Base-by-base conservation (phyloP, 2,113 vertebrate genomes). In the Callaeas wilsoni region DNA sequence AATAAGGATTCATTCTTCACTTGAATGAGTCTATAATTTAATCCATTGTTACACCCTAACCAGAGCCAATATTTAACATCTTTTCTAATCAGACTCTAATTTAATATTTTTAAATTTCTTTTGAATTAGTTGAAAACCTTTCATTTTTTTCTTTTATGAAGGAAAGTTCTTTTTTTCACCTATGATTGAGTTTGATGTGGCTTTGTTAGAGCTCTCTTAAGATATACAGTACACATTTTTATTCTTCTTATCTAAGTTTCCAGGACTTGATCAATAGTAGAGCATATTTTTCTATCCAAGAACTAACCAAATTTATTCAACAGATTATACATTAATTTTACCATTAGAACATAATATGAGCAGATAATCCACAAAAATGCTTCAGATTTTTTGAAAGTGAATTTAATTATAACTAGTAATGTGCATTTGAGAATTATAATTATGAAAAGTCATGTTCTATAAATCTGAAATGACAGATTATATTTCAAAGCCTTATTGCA, bases 401-500 rank as follows among this genome's bases (percentile, higher is more conserved):
- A 98, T 98, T 98, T 98, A 98, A 98, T 98, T 98, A 98, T 94
- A 97, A 97, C 94, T 90, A 95, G 97, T 97, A 97, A 95, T 95
- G 75, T 97, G 96, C 93, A 95, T 97, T 94, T 90, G 97, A 97
- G 98, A 98, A 97, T 97, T 97, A 97, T 95, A 98, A 98, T 98
- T 98, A 97, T 91, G 96, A 97, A 96, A 97, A 98, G 96, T 96
- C 97, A 87, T 98, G 97, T 98, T 98, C 97, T 97, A 70, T 97
- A 97, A 95, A 96, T 97, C 97, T 97, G 96, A 97, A 98, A 98
- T 95, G 98, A 97, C 97, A 98, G 97, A 98, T 98, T 98, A 97
- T 97, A 97, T 98, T 98, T 98, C 97, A 98, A 97, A 98, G 97
- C 96, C 97, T 98, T 98, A 98, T 97, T 97, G 97, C 96, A 83